Evolutionary conservation across 2,888 invertebrate genomes (phyloP), one percentile per base, ranked within the genome.

Genomic region (Noctua janthe): DNA sequence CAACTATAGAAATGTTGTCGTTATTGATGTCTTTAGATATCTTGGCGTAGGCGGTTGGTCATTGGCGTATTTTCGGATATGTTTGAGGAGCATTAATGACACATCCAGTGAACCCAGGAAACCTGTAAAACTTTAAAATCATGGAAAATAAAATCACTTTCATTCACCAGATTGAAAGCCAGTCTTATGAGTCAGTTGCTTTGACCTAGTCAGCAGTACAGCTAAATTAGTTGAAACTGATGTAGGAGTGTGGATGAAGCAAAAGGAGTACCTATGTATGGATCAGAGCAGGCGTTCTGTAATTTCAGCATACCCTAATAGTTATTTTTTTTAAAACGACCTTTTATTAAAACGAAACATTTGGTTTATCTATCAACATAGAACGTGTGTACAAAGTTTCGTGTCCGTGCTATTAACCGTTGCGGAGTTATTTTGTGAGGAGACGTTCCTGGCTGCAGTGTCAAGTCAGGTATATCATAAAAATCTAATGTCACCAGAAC

Each of bases 1-100:
- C 43, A 73, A 47, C 47, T 70, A 70, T 66, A 73, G 35, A 73
- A 86, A 76, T 66, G 39, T 49, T 29, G n/a, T 80, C n/a, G 62
- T 64, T 75, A 71, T 56, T 64, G 4, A 74, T 74, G 39, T 13
- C 23, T n/a, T 39, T 69, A 62, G 62, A 62, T 47, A 15, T 79
- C 0, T 49, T 64, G 59, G 13, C 10, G 5, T 23, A 15, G 43
- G 43, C 66, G 10, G 20, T 23, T 8, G 43, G 15, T 29, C 13
- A n/a, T 66, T 43, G 51, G 15, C 20, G 4, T 51, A n/a, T 35
- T 43, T 49, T 4, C 0, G n/a, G 1, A 15, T 35, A 35, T 3
- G 20, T 69, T n/a, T 35, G 6, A 66, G 20, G 20, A 75, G 10
- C 20, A 39, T 51, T 17, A 8, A 29, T 66, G 11, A 66, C 11